Evolutionary conservation across 2,888 invertebrate genomes (phyloP).

Genomic region (Argyra leucocephala): DNA sequence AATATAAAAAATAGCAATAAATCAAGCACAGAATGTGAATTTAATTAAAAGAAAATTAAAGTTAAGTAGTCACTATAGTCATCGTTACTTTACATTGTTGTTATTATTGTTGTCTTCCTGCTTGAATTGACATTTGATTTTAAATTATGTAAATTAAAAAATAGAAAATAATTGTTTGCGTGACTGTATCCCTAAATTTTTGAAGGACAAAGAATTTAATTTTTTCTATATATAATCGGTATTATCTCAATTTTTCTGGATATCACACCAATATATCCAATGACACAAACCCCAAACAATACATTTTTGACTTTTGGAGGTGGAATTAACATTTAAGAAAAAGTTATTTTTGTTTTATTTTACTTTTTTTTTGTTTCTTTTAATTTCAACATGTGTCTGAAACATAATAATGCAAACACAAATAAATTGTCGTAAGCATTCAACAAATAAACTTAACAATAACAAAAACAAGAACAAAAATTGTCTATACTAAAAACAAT

Average conservation of each 20-base stretch:
- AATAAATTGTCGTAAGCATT: neutral
- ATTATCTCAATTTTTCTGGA: too few relatives aligned
- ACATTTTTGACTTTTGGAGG: too few relatives aligned
- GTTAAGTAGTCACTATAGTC: neutral
- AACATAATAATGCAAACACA: neutral
- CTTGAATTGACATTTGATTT: conserved; percentile 1
- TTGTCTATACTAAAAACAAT: neutral
- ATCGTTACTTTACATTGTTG: neutral
- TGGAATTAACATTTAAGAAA: too few relatives aligned
- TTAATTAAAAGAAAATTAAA: neutral
- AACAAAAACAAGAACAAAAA: neutral
- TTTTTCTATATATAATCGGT: too few relatives aligned
- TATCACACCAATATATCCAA: too few relatives aligned
- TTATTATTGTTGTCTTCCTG: neutral
- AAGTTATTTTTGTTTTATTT: too few relatives aligned
- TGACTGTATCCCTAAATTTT: neutral
- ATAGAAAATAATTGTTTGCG: neutral
- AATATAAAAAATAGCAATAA: neutral
- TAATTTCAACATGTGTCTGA: conserved; percentile 2
- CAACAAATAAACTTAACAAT: neutral
- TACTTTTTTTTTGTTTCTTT: neutral
- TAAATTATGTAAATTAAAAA: neutral
- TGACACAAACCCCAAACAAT: too few relatives aligned
- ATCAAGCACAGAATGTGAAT: conserved; percentile 6
- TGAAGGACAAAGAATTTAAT: neutral